Conservation (phyloP, 2,888 invertebrate species). For the Apamea epomidion region DNA sequence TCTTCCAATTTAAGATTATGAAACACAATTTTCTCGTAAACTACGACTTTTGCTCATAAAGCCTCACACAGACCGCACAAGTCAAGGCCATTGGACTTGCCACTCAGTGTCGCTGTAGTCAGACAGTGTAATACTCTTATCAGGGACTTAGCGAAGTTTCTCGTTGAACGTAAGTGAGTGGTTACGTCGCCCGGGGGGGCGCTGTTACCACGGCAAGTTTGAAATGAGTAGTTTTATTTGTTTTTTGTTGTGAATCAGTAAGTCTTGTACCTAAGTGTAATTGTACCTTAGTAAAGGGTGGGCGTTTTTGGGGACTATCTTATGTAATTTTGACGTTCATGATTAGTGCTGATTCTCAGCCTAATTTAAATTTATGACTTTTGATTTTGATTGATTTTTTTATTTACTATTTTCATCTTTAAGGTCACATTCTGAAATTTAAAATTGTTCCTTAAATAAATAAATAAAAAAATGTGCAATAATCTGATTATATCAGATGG, state of each 20-base stretch:
- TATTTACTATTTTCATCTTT: no score
- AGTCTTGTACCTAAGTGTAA: no score
- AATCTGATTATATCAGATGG: no score
- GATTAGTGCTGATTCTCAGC: no score
- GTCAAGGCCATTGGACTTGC: slow-evolving; percentile 10
- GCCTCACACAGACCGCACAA: not conserved
- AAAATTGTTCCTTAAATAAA: no score
- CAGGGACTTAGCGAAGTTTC: slow-evolving; percentile 47
- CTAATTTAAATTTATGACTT: no score
- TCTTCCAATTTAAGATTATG: not conserved
- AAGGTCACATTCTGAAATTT: no score
- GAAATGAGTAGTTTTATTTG: not conserved
- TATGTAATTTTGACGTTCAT: no score
- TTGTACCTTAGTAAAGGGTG: no score
- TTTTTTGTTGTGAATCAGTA: not conserved
- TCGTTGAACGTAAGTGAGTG: slow-evolving; percentile 27
- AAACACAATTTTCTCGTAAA: not conserved
- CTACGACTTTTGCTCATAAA: slow-evolving; percentile 4
- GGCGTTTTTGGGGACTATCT: no score
- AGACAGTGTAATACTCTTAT: slow-evolving; percentile 44
- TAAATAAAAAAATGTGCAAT: no score
- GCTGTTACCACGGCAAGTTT: slow-evolving; percentile 8
- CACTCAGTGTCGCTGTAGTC: slow-evolving; percentile 35
- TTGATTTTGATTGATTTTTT: no score
- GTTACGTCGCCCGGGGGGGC: slow-evolving; percentile 10